These are phyloP conservation scores for Rhynchophorus ferrugineus DNA, from an alignment of 1,140 invertebrate species.

Conservation along the genomic window DNA sequence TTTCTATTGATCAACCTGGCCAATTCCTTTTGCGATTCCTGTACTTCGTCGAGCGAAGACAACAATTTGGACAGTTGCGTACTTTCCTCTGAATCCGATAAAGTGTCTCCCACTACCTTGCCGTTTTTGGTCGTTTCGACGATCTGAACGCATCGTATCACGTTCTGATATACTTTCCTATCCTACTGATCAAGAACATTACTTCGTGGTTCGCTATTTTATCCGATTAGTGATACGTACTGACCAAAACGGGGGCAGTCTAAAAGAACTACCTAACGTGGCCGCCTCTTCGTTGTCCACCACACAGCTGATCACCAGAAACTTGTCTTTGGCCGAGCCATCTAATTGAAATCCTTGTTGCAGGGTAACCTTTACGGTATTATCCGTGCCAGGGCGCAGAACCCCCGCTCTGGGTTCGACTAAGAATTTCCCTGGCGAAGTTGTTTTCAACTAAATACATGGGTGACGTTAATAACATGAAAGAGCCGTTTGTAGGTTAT, in stretches of 20 bases:
- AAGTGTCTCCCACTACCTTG: constrained; percentile 14
- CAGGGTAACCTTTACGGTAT: constrained; percentile 47
- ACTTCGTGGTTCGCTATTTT: too few relatives aligned
- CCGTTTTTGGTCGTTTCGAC: constrained; percentile 32
- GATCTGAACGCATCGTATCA: constrained; percentile 42
- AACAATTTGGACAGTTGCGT: not conserved
- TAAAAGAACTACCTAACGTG: too few relatives aligned
- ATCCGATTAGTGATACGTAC: too few relatives aligned
- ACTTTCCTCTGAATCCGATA: not conserved
- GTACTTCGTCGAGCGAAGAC: not conserved
- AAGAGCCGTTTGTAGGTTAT: not conserved
- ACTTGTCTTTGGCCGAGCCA: constrained; percentile 55
- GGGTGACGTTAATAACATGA: too few relatives aligned
- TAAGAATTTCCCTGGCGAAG: constrained; percentile 78
- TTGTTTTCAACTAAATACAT: constrained; percentile 67
- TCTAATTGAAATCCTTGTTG: constrained; percentile 48
- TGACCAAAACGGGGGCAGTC: too few relatives aligned
- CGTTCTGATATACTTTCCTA: constrained; percentile 44
- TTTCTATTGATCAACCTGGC: not conserved
- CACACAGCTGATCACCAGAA: constrained; percentile 60
- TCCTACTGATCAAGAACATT: too few relatives aligned
- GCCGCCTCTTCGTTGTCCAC: constrained; percentile 44
- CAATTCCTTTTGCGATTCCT: not conserved
- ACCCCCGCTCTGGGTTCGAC: constrained; percentile 78
- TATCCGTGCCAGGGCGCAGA: constrained; percentile 50